Percentiles rank a stretch among this genome's conserved stretches.
Conservation (phyloP, 2,113 vertebrate species). For the Crotophaga sulcirostris region DNA sequence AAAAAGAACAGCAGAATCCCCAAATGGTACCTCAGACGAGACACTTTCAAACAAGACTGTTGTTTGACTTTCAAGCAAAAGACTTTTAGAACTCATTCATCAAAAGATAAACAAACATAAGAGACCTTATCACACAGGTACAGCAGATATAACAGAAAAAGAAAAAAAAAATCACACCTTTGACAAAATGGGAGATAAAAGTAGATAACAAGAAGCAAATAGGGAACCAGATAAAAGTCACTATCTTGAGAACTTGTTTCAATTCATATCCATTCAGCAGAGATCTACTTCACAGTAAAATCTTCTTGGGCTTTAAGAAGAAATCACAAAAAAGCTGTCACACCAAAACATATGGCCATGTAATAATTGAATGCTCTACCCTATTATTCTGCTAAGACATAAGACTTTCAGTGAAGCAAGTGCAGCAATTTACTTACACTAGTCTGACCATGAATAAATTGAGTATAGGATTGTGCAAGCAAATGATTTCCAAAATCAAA, state of each 20-base stretch:
- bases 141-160: not conserved
- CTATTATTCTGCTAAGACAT: not conserved
- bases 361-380: not conserved
- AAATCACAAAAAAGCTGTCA: not conserved
- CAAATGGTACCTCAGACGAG: slow-evolving; percentile 20
- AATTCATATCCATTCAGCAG: not conserved
- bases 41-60: slow-evolving; percentile 25
- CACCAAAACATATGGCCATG: not conserved
- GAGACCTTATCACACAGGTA: slow-evolving; percentile 22
- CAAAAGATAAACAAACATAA: slow-evolving; percentile 54
- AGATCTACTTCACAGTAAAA: not conserved
- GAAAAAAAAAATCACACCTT: not conserved
- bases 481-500: not conserved
- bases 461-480: not conserved
- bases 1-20: not conserved
- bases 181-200: slow-evolving; percentile 25
- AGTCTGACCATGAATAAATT: not conserved
- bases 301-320: not conserved
- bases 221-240: slow-evolving; percentile 27
- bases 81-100: slow-evolving; percentile 39
- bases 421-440: not conserved
- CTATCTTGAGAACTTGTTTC: slow-evolving; percentile 25
- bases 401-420: not conserved
- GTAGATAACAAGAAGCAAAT: slow-evolving; percentile 1
- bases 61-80: slow-evolving; percentile 34